A percentile compares a stretch with the other conserved stretches of the same genome.
Evolutionary conservation across 2,888 invertebrate species (phyloP).

Genomic region (Oscheius onirici): DNA sequence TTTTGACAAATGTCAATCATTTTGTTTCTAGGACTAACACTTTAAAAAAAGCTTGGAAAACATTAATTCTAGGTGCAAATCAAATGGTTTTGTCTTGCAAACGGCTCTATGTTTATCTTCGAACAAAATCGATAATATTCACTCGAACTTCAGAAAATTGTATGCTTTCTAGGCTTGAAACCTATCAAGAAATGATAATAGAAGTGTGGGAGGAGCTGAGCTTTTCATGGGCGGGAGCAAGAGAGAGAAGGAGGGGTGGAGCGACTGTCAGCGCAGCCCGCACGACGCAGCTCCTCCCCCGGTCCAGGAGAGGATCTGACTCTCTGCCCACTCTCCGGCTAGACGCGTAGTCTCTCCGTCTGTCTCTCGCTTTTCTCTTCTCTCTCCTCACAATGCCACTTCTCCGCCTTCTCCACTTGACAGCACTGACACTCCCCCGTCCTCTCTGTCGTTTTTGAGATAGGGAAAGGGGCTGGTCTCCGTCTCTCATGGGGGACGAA

Average conservation of each 20-base stretch:
- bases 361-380: neutral
- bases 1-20: no score
- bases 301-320: no score
- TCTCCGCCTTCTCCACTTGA: neutral
- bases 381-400: neutral
- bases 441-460: neutral
- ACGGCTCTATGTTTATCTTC: neutral
- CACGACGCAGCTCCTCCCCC: slow-evolving; percentile 29
- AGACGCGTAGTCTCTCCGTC: slow-evolving; percentile 1
- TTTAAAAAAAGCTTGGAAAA: neutral
- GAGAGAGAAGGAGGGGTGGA: slow-evolving; percentile 27
- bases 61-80: neutral
- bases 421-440: neutral
- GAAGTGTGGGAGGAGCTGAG: slow-evolving; percentile 21
- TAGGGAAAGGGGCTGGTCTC: no score
- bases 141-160: no score
- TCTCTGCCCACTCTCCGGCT: neutral
- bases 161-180: no score
- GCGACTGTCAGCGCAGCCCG: slow-evolving; percentile 29
- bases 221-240: neutral
- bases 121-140: no score
- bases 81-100: neutral
- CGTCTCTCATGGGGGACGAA: slow-evolving; percentile 1
- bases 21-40: no score
- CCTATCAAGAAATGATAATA: no score